Evolutionary conservation across 2,797 vertebrate species (phyloP).

Genomic region (Tragelaphus oryx): DNA sequence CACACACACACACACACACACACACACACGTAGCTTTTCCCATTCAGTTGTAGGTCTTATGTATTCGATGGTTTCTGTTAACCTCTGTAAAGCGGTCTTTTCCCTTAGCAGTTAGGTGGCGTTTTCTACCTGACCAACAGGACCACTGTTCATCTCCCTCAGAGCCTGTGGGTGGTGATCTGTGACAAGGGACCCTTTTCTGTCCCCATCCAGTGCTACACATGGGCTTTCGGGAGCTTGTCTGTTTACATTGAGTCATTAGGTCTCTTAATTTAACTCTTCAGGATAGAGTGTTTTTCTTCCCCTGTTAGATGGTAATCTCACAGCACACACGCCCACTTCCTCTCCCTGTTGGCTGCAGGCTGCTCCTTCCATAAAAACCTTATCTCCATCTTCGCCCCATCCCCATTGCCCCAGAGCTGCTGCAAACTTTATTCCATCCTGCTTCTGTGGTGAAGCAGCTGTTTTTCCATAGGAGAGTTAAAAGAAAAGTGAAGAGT

Average conservation of each 20-base stretch:
- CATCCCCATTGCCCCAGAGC: background rate
- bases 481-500: background rate
- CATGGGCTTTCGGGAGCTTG: background rate
- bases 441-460: background rate
- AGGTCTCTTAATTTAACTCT: conserved; percentile 44
- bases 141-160: background rate
- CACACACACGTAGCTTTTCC: background rate
- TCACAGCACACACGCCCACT: conserved; percentile 19
- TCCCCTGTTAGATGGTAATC: conserved; percentile 11
- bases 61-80: background rate
- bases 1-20: background rate
- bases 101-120: background rate
- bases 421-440: background rate
- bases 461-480: background rate
- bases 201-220: too few species aligned
- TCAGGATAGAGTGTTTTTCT: conserved; percentile 29
- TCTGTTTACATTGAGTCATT: background rate
- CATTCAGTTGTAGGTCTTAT: background rate
- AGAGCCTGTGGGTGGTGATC: background rate
- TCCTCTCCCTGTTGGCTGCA: conserved; percentile 25
- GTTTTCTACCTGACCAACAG: background rate
- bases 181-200: background rate
- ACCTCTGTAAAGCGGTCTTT: background rate
- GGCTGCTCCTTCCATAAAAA: background rate
- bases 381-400: background rate